Base-by-base conservation (phyloP, 2,113 vertebrate species). In the Lampris megalopsis region DNA sequence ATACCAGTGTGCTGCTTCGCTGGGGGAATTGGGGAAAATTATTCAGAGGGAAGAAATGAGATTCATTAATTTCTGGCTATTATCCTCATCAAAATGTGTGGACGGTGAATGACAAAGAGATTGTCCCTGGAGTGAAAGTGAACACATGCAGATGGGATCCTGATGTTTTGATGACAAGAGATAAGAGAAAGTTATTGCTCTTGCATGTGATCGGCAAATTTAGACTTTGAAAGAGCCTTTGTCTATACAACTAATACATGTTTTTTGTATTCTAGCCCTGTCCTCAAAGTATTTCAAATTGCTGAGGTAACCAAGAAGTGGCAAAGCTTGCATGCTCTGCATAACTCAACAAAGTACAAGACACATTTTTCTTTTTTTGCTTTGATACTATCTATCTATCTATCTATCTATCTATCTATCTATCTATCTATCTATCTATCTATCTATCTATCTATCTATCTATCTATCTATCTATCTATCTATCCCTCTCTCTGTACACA, bases 11-110 rank as follows among this genome's bases (percentile, higher is more conserved):
- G 58, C 9, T 2, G 52, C 48, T 52, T 8, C 10, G 68, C 52
- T 40, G 52, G 24, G 7, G 64, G 35, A 71, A 41, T 80, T 74
- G 73, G 67, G 35, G 50, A 73, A 3, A 24, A n/a, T 54, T 73
- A 67, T 74, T 53, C 68, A 43, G 3, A 41, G 10, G 2, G 10
- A 4, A 49, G 38, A 57, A 49, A 13, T 13, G 24, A 63, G 43
- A 36, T 13, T 50, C 36, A 9, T 5, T 71, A 37, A 24, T 57
- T n/a, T 74, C 62, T 56, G 43, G 24, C 69, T 67, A 50, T 66
- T 53, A 63, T 70, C 65, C 42, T 49, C 9, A 11, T 63, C 54
- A 3, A 2, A 53, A 13, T 53, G 50, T 3, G 50, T 13, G 10
- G 10, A 11, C 2, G 50, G 49, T 13, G 8, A 6, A 52, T 53